Evolutionary conservation across 2,113 vertebrate species (phyloP).

Genomic region (Cromileptes altivelis): DNA sequence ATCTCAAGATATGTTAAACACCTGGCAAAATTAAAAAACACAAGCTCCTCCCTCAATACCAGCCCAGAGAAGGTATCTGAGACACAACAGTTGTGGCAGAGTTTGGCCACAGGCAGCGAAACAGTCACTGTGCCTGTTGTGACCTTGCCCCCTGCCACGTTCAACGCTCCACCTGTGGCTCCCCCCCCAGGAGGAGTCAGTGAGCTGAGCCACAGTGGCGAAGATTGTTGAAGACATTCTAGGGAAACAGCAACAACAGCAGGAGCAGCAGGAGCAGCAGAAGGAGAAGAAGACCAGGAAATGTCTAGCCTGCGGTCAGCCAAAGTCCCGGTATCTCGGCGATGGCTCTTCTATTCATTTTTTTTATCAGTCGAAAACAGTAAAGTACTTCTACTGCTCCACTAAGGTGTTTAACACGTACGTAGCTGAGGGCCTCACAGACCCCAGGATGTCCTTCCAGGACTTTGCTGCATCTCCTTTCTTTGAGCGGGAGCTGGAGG

Average conservation of each 20-base stretch:
- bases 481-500: constrained; percentile 16
- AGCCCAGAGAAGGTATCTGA: background rate
- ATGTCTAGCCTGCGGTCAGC: background rate
- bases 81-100: background rate
- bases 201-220: background rate
- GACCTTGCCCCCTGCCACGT: background rate
- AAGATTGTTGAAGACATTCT: background rate
- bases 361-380: background rate
- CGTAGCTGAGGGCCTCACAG: background rate
- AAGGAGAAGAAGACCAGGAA: background rate
- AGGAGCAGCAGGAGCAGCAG: no score
- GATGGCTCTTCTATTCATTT: constrained; percentile 1
- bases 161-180: background rate
- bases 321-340: background rate
- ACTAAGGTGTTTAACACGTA: background rate
- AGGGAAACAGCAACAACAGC: background rate
- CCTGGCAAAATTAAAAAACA: background rate
- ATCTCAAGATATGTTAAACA: background rate
- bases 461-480: background rate
- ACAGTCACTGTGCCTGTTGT: background rate
- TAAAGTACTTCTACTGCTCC: constrained; percentile 3
- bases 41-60: constrained; percentile 3
- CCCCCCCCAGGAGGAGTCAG: background rate
- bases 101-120: background rate
- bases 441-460: background rate